These are phyloP conservation scores for Monochamus saltuarius DNA, from an alignment of 1,140 invertebrate species.

Conservation along the genomic window DNA sequence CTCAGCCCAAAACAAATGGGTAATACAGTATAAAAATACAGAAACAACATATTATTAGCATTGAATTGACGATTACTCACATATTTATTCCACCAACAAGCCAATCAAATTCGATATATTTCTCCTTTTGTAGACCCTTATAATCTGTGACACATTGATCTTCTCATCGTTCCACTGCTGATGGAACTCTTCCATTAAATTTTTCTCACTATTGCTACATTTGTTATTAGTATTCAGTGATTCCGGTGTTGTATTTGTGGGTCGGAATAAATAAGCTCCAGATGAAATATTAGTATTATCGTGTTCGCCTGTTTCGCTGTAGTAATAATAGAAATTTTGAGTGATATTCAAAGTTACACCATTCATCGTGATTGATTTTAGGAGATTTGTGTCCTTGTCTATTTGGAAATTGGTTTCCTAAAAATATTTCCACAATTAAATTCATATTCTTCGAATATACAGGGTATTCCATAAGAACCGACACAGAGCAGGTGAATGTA, in stretches of 20 bases:
- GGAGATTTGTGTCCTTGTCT: slow-evolving; percentile 56
- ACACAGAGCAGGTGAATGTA: no score
- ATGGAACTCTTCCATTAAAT: slow-evolving; percentile 65
- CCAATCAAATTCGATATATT: slow-evolving; percentile 67
- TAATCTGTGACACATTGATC: slow-evolving; percentile 64
- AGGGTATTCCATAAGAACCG: no score
- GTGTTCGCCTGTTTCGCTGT: slow-evolving; percentile 54
- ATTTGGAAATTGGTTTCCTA: slow-evolving; percentile 46
- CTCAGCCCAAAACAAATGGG: no score
- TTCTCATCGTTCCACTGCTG: slow-evolving; percentile 62
- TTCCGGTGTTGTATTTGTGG: slow-evolving; percentile 36
- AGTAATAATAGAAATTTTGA: slow-evolving; percentile 69
- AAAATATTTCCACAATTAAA: slow-evolving; percentile 12
- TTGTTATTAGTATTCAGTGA: slow-evolving; percentile 13
- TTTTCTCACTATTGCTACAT: slow-evolving; percentile 48
- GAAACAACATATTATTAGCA: no score
- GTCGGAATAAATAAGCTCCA: slow-evolving; percentile 88
- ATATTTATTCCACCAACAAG: slow-evolving; percentile 71
- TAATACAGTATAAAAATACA: no score
- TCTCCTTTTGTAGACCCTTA: slow-evolving; percentile 58
- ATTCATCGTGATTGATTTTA: slow-evolving; percentile 60
- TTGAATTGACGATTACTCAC: slow-evolving; percentile 54
- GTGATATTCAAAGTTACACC: slow-evolving; percentile 54
- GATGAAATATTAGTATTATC: slow-evolving; percentile 54
- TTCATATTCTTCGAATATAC: background rate